phyloP scores from a whole-genome alignment of 2,113 vertebrate species.

The Sinocyclocheilus anophthalmus region DNA sequence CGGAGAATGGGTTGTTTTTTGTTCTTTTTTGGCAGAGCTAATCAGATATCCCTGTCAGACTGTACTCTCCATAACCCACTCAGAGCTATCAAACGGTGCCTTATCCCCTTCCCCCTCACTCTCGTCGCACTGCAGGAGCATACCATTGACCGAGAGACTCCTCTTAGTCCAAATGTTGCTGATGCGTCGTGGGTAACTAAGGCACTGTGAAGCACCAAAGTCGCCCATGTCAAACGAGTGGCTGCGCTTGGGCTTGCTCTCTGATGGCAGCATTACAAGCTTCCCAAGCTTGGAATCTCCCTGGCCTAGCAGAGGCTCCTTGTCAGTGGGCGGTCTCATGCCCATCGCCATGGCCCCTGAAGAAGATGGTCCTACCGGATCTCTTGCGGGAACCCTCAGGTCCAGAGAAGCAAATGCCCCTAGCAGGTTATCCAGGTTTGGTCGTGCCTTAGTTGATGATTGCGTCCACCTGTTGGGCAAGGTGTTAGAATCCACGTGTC shows the following conservation, averaged over 20 bases:
- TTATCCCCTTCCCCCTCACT: conserved; percentile 85
- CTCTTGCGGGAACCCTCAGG: conserved; percentile 84
- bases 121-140: conserved; percentile 93
- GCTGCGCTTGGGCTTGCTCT: conserved; percentile 93
- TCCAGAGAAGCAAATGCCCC: conserved; percentile 95
- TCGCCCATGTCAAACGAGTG: conserved; percentile 99
- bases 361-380: conserved; percentile 76
- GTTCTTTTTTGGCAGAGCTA: conserved; percentile 55
- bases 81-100: conserved; percentile 87
- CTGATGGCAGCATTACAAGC: conserved; percentile 87
- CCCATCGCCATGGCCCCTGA: conserved; percentile 54
- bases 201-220: conserved; percentile 79
- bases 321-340: conserved; percentile 81
- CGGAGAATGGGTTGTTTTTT: background rate
- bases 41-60: conserved; percentile 72
- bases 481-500: conserved; percentile 75
- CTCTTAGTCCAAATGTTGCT: conserved; percentile 99
- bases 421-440: conserved; percentile 91
- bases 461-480: conserved; percentile 86
- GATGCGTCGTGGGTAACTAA: conserved; percentile 87
- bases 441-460: conserved; percentile 80
- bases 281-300: conserved; percentile 84
- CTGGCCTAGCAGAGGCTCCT: conserved; percentile 92
- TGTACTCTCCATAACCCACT: conserved; percentile 99
- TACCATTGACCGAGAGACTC: conserved; percentile 95